Base-by-base conservation (phyloP, 2,113 vertebrate genomes). In the Salvelinus namaycush region DNA sequence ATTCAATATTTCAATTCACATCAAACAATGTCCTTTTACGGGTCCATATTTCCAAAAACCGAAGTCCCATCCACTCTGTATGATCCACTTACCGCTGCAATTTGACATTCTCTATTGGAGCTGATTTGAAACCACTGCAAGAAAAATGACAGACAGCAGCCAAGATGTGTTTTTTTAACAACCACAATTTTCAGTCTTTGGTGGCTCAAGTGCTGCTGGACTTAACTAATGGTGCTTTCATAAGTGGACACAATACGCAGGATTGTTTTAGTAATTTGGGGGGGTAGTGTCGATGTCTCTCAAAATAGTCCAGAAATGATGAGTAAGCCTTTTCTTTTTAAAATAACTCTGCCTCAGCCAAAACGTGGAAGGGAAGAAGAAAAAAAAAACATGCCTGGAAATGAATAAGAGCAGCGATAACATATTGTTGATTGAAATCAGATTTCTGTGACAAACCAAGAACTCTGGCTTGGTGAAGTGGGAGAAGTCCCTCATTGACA, bases 181-280 rank as follows among this genome's bases (percentile, higher is more conserved):
- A 87, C 87, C 89, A 87, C 90, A 86, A 90, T 88, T 91, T 91
- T 86, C 79, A 79, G 77, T 90, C 84, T 93, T 88, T 85, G 60
- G 83, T 87, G 87, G 76, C 78, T 86, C 48, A 73, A 87, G 81
- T 81, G 84, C 67, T 74, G 62, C 84, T 67, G 74, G 72, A 73
- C 81, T 62, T 84, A 84, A 83, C 80, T 76, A 51, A 85, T 79
- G 84, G 75, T 66, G 81, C 81, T 81, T 89, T 93, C 93, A 89
- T 70, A 82, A 87, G 80, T 81, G 77, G 48, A 79, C 83, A 87
- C 84, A 91, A 88, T 85, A 86, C 86, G 76, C 75, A 75, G 78
- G 88, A 89, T 87, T 88, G 89, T 90, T 84, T 75, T 14, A 77
- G 57, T 83, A 85, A 83, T 87, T 84, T 82, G 69, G 31, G 75